Evolutionary conservation across 1,140 invertebrate genomes (phyloP), one percentile per base, ranked within the genome.

Genomic region (Pseudomyrmex gracilis): DNA sequence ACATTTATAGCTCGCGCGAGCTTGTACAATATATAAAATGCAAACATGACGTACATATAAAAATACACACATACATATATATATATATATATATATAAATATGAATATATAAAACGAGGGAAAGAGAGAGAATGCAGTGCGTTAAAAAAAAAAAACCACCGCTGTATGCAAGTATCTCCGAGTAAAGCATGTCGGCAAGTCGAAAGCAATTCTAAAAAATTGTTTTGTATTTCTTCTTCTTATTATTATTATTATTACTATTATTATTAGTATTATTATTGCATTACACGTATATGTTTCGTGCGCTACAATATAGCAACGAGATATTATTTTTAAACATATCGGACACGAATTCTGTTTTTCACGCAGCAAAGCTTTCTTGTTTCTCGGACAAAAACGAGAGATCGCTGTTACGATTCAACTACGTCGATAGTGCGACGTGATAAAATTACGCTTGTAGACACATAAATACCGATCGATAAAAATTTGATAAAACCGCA

Each of bases 381-480:
- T 17, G n/a, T 34, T 49, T 76, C 13, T 78, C 17, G 20, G 61
- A 71, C 2, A 12, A 34, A 64, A n/a, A 47, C 24, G 34, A 34
- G 15, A 73, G 20, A 12, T 61, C 1, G 17, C 49, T 73, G 17
- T 85, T 77, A 53, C 55, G 53, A 85, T 76, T 85, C 15, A 60
- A 73, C 22, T 58, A 67, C 76, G 74, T 12, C 55, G 53, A 55
- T 83, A 73, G 22, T 34, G 34, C 34, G 34, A 9, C 24, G 22
- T 8, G 20, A 53, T 15, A 74, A 67, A 78, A 73, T 73, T 64
- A 51, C 5, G 53, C 15, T 84, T 34, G 34, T 34, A 20, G 10
- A 84, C 12, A 61, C 71, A 76, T 57, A n/a, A n/a, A n/a, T n/a
- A 82, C 53, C 57, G 22, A n/a, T 78, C 15, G 70, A 88, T 10